phyloP scores from a whole-genome alignment of 2,797 vertebrate genomes.

The Uromys caudimaculatus region DNA sequence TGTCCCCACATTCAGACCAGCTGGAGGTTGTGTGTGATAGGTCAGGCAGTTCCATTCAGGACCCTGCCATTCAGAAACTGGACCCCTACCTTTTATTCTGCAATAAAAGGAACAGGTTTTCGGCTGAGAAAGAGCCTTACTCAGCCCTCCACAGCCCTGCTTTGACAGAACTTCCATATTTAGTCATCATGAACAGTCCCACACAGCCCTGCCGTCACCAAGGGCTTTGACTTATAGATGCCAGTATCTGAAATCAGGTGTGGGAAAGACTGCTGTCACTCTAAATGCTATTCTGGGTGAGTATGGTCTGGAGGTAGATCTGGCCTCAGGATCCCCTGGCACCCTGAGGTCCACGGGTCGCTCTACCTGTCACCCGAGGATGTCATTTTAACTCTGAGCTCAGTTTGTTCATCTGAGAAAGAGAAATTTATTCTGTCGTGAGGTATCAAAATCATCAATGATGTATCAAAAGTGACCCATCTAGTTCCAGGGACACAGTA shows the following conservation, averaged over 20 bases:
- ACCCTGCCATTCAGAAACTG: background rate
- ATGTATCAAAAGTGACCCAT: background rate
- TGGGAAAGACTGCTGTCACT: background rate
- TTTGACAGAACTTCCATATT: background rate
- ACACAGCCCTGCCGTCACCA: background rate
- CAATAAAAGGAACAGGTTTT: constrained; percentile 40
- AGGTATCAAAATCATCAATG: background rate
- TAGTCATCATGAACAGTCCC: background rate
- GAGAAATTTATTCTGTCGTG: background rate
- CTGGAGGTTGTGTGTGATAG: background rate
- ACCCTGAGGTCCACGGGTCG: background rate
- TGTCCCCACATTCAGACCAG: background rate
- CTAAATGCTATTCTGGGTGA: background rate
- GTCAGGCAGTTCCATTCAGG: background rate
- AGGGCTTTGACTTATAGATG: background rate
- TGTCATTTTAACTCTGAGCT: background rate
- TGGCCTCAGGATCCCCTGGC: background rate
- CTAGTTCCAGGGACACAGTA: background rate
- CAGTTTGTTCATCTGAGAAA: constrained; percentile 1
- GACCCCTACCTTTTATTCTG: constrained; percentile 30
- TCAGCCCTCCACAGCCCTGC: background rate
- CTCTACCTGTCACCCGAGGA: background rate
- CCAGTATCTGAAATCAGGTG: background rate
- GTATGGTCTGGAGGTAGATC: fast-evolving
- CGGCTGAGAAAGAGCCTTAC: background rate